Base-by-base conservation (phyloP, 23 tunicate genomes). In the Ascidia mentula region DNA sequence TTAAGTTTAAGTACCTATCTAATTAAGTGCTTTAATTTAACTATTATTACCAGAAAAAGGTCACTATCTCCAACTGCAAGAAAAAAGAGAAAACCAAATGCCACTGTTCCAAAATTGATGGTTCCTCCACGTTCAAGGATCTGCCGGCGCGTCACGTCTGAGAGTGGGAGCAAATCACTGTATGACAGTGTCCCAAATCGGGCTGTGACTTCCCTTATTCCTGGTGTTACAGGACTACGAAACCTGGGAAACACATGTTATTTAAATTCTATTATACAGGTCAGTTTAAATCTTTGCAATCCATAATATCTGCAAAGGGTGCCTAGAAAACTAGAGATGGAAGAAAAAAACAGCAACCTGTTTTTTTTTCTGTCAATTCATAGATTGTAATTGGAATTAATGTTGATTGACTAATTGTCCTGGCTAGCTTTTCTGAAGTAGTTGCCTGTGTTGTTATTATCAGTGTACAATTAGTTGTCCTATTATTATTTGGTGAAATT, bases 241-340 rank as follows among this genome's bases (percentile, higher is more conserved):
- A 95, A 95, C 72, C 74, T 95, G 15, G 99, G 99, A 36, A 95
- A 95, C 78, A 95, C 99, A 0, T 95, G 99, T 77, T 95, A 95
- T 37, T 61, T 95, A 37, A 95, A 95, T 59, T 89, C 99, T 4
- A 90, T 95, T 46, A 87, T 95, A 20, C 99, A 95, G 86, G 99
- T 95, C 34, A 73, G 72, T 4, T 65, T 6, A 18, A 30, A 46
- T 4, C 2, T 53, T 9, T 3, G 65, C 13, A 3, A 53, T n/a
- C n/a, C n/a, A n/a, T n/a, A n/a, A n/a, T n/a, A n/a, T n/a, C n/a
- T n/a, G n/a, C n/a, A n/a, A n/a, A n/a, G n/a, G n/a, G n/a, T n/a
- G n/a, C n/a, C n/a, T n/a, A n/a, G n/a, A n/a, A n/a, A n/a, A n/a
- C n/a, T n/a, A n/a, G n/a, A n/a, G n/a, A n/a, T n/a, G n/a, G n/a